Evolutionary conservation across 1,140 invertebrate species (phyloP).

Genomic region (Zaprionus taronus): DNA sequence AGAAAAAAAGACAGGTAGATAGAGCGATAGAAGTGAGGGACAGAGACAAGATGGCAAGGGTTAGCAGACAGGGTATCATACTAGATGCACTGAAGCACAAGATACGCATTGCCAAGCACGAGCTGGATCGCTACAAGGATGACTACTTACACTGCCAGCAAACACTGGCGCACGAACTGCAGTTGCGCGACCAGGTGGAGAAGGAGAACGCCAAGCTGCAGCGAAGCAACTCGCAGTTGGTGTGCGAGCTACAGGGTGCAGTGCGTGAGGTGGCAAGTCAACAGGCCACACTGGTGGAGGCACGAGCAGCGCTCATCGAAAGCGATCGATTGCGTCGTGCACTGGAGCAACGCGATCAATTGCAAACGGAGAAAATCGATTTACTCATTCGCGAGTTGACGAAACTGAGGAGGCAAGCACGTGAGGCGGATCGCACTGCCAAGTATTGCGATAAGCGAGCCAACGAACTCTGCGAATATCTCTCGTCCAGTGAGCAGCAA

Average conservation of each 20-base stretch:
- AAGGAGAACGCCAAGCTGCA: conserved; percentile 9
- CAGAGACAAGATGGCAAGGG: conserved; percentile 1
- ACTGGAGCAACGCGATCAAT: conserved; percentile 6
- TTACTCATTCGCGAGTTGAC: conserved; percentile 6
- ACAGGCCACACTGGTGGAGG: not conserved
- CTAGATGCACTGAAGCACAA: conserved; percentile 22
- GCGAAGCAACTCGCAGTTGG: conserved; percentile 7
- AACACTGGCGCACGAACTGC: not conserved
- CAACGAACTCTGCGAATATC: not conserved
- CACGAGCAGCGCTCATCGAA: not conserved
- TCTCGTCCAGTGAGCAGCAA: conserved; percentile 12
- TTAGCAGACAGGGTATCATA: not conserved
- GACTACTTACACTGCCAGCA: conserved; percentile 11
- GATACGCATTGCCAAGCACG: conserved; percentile 7
- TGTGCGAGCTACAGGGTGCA: not conserved
- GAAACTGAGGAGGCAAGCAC: not conserved
- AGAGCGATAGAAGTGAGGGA: not conserved
- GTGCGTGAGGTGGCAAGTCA: not conserved
- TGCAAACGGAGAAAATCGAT: conserved; percentile 28
- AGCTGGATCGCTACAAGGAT: conserved; percentile 17
- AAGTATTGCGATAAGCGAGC: not conserved
- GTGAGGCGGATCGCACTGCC: conserved; percentile 21
- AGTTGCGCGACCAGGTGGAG: not conserved
- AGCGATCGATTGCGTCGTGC: not conserved
- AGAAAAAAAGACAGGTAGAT: not conserved